These are phyloP conservation scores for Saccostrea echinata DNA, from an alignment of 1,140 invertebrate genomes.

Conservation along the genomic window DNA sequence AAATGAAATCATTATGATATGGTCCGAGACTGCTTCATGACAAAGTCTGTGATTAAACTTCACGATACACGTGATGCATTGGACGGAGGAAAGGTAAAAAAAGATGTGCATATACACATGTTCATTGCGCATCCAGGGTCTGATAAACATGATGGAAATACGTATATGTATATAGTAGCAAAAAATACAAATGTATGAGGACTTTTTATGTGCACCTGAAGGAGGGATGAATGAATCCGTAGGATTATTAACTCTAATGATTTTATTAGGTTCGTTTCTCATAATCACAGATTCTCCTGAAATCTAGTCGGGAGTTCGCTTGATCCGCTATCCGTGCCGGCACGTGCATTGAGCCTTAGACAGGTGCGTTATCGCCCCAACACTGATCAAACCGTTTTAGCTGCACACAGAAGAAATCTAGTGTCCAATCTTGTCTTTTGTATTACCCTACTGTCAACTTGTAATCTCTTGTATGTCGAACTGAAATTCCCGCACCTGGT, in stretches of 20 bases:
- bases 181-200: background rate
- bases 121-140: background rate
- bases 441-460: background rate
- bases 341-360: background rate
- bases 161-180: constrained; percentile 16
- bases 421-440: constrained; percentile 33
- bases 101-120: background rate
- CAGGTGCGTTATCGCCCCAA: constrained; percentile 20
- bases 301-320: constrained; percentile 18
- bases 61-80: background rate
- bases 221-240: background rate
- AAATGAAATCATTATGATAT: constrained; percentile 9
- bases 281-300: constrained; percentile 13
- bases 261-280: constrained; percentile 28
- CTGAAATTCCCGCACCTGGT: constrained; percentile 18
- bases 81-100: background rate
- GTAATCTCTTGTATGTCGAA: constrained; percentile 22
- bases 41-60: background rate
- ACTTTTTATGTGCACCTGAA: background rate
- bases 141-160: background rate
- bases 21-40: constrained; percentile 13
- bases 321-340: constrained; percentile 25
- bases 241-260: background rate
- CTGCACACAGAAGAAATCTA: constrained; percentile 18
- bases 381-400: constrained; percentile 9